Evolutionary conservation across 2,888 invertebrate species (phyloP).

Genomic region (Drepanosiphum platanoidis): DNA sequence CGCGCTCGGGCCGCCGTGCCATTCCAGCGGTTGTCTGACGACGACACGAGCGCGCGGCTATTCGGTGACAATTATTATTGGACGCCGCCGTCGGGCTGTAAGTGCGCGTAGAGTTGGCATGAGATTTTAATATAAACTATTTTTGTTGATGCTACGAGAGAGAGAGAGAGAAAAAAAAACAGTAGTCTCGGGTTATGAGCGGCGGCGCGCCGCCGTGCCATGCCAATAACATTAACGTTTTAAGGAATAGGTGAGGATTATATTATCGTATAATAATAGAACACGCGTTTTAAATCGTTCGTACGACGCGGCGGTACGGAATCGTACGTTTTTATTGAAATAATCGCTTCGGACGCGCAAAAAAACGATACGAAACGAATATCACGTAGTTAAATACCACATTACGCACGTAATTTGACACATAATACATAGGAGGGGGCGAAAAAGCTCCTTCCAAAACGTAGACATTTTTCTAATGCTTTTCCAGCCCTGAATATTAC

Average conservation of each 20-base stretch:
- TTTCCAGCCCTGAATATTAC: too few species aligned
- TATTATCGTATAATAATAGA: background rate
- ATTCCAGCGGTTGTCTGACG: conserved; percentile 21
- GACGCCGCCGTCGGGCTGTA: background rate
- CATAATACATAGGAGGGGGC: too few species aligned
- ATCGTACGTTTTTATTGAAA: background rate
- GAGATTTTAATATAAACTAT: conserved; percentile 44
- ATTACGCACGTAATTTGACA: too few species aligned
- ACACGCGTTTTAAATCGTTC: background rate
- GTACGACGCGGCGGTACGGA: background rate
- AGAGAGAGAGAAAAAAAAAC: conserved; percentile 16
- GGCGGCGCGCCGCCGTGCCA: background rate
- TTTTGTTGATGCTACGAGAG: conserved; percentile 30
- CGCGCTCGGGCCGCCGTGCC: background rate
- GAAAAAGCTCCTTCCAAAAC: too few species aligned
- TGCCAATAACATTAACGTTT: background rate
- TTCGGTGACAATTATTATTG: conserved; percentile 37
- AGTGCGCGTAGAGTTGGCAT: conserved; percentile 40
- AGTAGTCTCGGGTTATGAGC: background rate
- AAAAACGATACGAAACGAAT: too few species aligned
- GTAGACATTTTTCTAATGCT: too few species aligned
- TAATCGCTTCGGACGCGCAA: too few species aligned
- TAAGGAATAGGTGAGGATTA: background rate
- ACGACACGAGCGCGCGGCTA: background rate
- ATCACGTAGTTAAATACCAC: too few species aligned